phyloP scores from a whole-genome alignment of 2,113 vertebrate species.

The Calypte anna region DNA sequence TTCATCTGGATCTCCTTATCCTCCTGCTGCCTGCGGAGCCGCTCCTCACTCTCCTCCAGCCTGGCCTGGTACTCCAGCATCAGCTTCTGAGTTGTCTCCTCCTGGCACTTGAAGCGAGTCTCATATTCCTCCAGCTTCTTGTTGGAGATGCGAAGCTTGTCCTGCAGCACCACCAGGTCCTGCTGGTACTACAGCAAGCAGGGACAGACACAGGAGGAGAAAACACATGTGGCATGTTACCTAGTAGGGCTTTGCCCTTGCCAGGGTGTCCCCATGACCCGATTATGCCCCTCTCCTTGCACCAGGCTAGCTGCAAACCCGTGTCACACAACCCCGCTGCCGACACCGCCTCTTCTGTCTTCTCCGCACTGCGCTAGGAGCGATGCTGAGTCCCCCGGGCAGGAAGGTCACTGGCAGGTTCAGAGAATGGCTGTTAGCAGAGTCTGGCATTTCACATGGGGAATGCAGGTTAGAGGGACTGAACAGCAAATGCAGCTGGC shows the following conservation, averaged over 20 bases:
- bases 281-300: not conserved
- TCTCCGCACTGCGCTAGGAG: not conserved
- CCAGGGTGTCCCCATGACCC: not conserved
- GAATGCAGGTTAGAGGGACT: slow-evolving; percentile 16
- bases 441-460: slow-evolving; percentile 39
- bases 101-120: slow-evolving; percentile 93
- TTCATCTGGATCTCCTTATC: slow-evolving; percentile 99
- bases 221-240: not conserved
- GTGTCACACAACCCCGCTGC: not conserved
- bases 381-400: not conserved
- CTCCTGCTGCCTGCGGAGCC: slow-evolving; percentile 94
- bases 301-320: slow-evolving; percentile 41
- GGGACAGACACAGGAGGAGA: slow-evolving; percentile 63
- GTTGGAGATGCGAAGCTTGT: slow-evolving; percentile 91
- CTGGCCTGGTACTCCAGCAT: slow-evolving; percentile 96
- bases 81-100: slow-evolving; percentile 95
- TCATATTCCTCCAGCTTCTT: slow-evolving; percentile 98
- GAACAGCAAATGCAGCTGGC: not conserved
- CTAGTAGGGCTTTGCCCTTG: not conserved
- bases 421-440: slow-evolving; percentile 59
- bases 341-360: slow-evolving; percentile 39
- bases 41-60: slow-evolving; percentile 95
- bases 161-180: slow-evolving; percentile 93
- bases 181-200: slow-evolving; percentile 84
- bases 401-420: slow-evolving; percentile 47